These are phyloP conservation scores for Clanis bilineata DNA, from an alignment of 2,888 invertebrate genomes.

Conservation along the genomic window DNA sequence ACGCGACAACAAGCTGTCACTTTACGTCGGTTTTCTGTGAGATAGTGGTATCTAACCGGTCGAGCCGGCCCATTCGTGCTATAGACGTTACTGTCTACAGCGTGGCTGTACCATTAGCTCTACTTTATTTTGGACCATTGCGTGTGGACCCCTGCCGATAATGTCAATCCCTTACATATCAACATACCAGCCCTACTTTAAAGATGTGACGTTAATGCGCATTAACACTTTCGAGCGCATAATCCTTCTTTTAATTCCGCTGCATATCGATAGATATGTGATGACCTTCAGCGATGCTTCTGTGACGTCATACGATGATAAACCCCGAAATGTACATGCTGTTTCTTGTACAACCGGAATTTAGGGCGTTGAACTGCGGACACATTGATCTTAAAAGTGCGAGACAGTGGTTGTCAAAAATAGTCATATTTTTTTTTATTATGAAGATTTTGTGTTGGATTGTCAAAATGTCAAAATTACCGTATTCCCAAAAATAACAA, in stretches of 20 bases:
- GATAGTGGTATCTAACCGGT: no score
- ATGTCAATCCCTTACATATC: background rate
- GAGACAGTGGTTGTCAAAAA: background rate
- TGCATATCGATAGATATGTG: background rate
- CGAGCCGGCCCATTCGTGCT: no score
- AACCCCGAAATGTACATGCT: background rate
- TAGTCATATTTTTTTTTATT: no score
- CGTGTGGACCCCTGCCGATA: no score
- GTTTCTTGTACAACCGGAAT: background rate
- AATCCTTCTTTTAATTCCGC: background rate
- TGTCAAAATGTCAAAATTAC: no score
- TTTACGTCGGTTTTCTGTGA: no score
- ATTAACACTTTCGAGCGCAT: background rate
- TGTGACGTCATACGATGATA: constrained; percentile 5
- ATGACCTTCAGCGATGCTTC: background rate
- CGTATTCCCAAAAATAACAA: no score
- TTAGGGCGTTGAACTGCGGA: background rate
- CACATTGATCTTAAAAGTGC: background rate
- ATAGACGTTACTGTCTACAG: no score
- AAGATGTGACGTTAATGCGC: background rate
- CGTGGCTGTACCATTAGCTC: no score
- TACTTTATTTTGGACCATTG: no score
- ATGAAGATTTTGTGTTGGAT: no score
- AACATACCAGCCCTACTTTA: background rate
- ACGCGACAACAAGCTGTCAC: no score